Evolutionary conservation across 2,888 invertebrate genomes (phyloP).

Genomic region (Nemurella pictetii): DNA sequence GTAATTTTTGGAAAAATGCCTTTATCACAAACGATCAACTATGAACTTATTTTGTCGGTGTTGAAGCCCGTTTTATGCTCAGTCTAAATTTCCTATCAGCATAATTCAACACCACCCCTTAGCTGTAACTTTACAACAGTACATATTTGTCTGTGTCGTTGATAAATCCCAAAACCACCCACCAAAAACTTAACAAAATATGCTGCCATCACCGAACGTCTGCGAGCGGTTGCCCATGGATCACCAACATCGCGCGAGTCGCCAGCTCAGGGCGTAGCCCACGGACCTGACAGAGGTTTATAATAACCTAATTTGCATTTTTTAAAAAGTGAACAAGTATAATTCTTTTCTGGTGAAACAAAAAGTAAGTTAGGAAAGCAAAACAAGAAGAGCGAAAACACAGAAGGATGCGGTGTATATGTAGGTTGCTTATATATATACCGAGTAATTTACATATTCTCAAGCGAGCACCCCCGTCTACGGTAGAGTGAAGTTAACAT

Average conservation of each 20-base stretch:
- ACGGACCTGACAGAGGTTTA: constrained; percentile 13
- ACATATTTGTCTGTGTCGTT: no score
- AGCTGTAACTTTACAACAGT: no score
- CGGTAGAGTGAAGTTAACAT: not conserved
- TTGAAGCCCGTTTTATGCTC: no score
- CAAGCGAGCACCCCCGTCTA: constrained; percentile 20
- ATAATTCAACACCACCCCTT: no score
- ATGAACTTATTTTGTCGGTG: no score
- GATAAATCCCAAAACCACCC: no score
- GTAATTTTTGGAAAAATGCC: no score
- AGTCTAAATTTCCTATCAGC: no score
- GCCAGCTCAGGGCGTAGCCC: constrained; percentile 6
- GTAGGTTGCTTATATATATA: constrained; percentile 23
- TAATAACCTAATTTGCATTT: constrained; percentile 40
- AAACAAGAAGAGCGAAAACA: not conserved
- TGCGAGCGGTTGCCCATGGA: not conserved
- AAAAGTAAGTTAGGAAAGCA: not conserved
- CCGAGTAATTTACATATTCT: constrained; percentile 5
- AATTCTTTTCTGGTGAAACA: constrained; percentile 24
- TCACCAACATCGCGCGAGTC: not conserved
- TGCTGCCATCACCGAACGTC: no score
- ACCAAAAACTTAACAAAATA: no score
- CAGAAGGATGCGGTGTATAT: constrained; percentile 12
- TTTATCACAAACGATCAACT: no score
- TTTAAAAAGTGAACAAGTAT: constrained; percentile 30